A percentile compares a stretch with the other conserved stretches of the same genome.
Evolutionary conservation across 2,113 vertebrate species (phyloP).

Genomic region (Hippocampus zosterae): DNA sequence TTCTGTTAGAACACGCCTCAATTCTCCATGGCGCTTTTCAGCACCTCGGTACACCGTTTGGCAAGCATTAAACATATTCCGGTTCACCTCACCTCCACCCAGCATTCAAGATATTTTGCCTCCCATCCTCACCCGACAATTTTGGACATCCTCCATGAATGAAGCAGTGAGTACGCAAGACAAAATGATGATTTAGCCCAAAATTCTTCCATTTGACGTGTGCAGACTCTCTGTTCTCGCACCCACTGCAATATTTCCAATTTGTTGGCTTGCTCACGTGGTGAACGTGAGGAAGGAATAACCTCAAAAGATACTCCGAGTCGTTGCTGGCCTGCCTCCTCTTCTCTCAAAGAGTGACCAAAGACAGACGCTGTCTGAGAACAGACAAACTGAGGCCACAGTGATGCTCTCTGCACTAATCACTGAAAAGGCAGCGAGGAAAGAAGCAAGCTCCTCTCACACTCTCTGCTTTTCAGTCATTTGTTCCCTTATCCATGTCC

Average conservation of each 20-base stretch:
- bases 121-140: slow-evolving; percentile 7
- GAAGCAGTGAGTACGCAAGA: slow-evolving; percentile 7
- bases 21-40: slow-evolving; percentile 11
- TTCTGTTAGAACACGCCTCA: slow-evolving; percentile 40
- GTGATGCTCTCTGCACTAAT: slow-evolving; percentile 58
- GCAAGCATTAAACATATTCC: slow-evolving; percentile 3
- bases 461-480: slow-evolving; percentile 57
- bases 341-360: slow-evolving; percentile 18
- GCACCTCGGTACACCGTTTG: slow-evolving; percentile 6
- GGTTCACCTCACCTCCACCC: slow-evolving; percentile 2
- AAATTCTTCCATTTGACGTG: slow-evolving; percentile 24
- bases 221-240: slow-evolving; percentile 8
- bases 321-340: slow-evolving; percentile 19
- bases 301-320: slow-evolving; percentile 11
- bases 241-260: slow-evolving; percentile 4
- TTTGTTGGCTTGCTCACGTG: slow-evolving; percentile 1
- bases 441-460: slow-evolving; percentile 64
- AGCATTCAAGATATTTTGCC: background rate
- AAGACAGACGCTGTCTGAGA: slow-evolving; percentile 47
- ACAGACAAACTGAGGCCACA: slow-evolving; percentile 48
- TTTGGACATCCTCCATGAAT: slow-evolving; percentile 15
- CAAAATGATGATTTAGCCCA: slow-evolving; percentile 14
- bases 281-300: slow-evolving; percentile 19
- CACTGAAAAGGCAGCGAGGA: slow-evolving; percentile 62
- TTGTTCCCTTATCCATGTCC: slow-evolving; percentile 64